These are phyloP conservation scores for Knipowitschia caucasica DNA, from an alignment of 2,797 vertebrate genomes.

Conservation along the genomic window DNA sequence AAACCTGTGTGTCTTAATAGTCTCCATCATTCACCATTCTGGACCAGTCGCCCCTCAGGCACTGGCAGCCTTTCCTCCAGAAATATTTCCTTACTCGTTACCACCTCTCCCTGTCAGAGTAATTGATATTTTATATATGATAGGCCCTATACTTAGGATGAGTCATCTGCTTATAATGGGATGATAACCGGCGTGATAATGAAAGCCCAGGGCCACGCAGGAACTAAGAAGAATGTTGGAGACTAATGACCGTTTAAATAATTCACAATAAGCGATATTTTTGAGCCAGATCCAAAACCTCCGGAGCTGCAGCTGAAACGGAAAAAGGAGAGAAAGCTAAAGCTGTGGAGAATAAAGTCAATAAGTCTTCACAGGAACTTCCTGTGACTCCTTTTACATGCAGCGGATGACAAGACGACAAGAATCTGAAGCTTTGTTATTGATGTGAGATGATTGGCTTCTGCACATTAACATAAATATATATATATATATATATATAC, in stretches of 20 bases:
- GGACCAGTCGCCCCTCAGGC: constrained; percentile 23
- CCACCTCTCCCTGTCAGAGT: constrained; percentile 48
- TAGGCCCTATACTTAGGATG: constrained; percentile 51
- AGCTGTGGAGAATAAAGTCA: constrained; percentile 32
- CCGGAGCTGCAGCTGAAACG: constrained; percentile 18
- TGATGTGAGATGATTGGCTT: too few relatives aligned
- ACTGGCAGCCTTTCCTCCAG: constrained; percentile 50
- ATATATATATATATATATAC: too few relatives aligned
- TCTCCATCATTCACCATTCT: constrained; percentile 4
- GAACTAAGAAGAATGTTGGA: constrained; percentile 46
- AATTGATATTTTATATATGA: constrained; percentile 70
- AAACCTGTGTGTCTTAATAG: not conserved
- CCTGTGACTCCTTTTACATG: constrained; percentile 22
- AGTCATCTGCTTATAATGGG: constrained; percentile 68
- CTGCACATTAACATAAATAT: too few relatives aligned
- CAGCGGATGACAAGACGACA: constrained; percentile 20
- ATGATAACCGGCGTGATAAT: constrained; percentile 70
- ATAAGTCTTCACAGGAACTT: constrained; percentile 35
- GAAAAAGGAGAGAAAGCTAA: constrained; percentile 17
- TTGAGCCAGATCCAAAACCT: constrained; percentile 53
- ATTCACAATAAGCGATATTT: constrained; percentile 61
- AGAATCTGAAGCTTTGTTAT: too few relatives aligned
- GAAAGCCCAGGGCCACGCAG: constrained; percentile 54
- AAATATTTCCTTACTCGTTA: constrained; percentile 43
- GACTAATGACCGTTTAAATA: constrained; percentile 72